phyloP scores from a whole-genome alignment of 2,888 invertebrate species.

The Gymnosoma rotundatum region DNA sequence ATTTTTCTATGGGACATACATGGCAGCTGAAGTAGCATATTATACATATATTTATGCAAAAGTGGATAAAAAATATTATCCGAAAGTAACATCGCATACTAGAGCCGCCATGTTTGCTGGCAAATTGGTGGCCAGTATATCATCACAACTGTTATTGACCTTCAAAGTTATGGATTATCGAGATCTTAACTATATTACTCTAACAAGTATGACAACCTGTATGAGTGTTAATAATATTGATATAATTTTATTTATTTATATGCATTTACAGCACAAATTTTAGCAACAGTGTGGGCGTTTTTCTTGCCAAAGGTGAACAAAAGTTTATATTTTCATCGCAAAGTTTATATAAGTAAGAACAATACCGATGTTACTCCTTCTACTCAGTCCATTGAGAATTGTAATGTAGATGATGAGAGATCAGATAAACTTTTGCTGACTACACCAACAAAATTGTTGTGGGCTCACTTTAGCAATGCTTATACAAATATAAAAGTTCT shows the following conservation, averaged over 20 bases:
- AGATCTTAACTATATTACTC: slow-evolving; percentile 87
- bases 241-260: background rate
- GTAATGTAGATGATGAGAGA: slow-evolving; percentile 63
- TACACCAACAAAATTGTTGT: slow-evolving; percentile 81
- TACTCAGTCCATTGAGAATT: slow-evolving; percentile 42
- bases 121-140: slow-evolving; percentile 85
- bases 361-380: slow-evolving; percentile 25
- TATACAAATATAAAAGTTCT: slow-evolving; percentile 85
- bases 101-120: slow-evolving; percentile 88
- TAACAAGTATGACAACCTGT: slow-evolving; percentile 83
- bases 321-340: slow-evolving; percentile 86
- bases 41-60: slow-evolving; percentile 97
- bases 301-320: slow-evolving; percentile 85
- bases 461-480: slow-evolving; percentile 85
- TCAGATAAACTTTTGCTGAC: slow-evolving; percentile 71
- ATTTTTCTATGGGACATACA: slow-evolving; percentile 91
- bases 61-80: slow-evolving; percentile 87
- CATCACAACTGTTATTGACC: slow-evolving; percentile 86
- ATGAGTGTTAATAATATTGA: no score
- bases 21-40: slow-evolving; percentile 96
- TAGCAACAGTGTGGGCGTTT: slow-evolving; percentile 86
- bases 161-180: slow-evolving; percentile 85
- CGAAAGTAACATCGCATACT: slow-evolving; percentile 88
- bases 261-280: slow-evolving; percentile 83
- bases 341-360: slow-evolving; percentile 61